Conservation (phyloP, 2,113 vertebrate species). For the Calyptomena viridis region DNA sequence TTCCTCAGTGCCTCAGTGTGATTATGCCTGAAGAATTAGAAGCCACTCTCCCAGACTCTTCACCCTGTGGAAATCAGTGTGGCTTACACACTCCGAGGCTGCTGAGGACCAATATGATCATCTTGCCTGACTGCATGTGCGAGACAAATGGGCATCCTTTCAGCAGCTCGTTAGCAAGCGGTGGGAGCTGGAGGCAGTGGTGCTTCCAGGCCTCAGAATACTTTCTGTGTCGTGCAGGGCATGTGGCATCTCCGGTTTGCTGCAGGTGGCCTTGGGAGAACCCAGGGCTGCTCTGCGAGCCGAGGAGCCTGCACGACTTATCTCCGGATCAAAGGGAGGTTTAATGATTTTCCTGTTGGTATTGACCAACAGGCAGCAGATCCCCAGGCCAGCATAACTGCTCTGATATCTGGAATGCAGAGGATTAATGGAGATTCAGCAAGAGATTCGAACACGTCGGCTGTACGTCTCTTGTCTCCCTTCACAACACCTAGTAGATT, state of each 20-base stretch:
- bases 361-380: not conserved
- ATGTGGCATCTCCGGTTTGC: not conserved
- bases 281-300: not conserved
- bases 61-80: not conserved
- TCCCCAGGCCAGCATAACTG: not conserved
- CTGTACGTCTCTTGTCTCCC: not conserved
- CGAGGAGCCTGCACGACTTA: not conserved
- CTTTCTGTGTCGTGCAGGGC: fast-evolving
- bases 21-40: not conserved
- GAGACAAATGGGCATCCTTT: not conserved
- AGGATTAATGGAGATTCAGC: not conserved
- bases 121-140: not conserved
- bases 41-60: not conserved
- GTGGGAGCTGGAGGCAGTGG: not conserved
- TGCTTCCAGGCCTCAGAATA: fast-evolving
- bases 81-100: fast-evolving
- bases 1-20: not conserved
- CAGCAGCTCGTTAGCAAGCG: not conserved
- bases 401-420: not conserved
- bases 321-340: slow-evolving; percentile 40
- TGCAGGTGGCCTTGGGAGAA: not conserved
- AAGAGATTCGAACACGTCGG: not conserved
- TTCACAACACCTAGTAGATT: not conserved
- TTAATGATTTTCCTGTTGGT: slow-evolving; percentile 19
- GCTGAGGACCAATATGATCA: not conserved